Conservation (phyloP, 1,140 invertebrate genomes). For the Eupristina koningsbergeri region DNA sequence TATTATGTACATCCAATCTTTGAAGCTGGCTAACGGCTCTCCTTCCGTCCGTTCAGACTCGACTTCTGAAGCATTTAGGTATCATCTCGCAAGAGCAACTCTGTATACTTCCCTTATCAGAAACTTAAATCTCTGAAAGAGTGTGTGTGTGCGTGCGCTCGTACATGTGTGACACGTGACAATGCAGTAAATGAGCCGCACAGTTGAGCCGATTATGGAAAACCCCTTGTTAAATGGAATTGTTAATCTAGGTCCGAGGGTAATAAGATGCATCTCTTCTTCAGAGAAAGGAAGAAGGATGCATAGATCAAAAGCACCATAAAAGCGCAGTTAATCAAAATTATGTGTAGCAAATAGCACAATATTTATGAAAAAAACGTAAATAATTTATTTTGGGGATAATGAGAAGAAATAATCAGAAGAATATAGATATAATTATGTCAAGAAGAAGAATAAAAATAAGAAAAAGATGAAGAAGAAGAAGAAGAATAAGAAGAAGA, state of each 20-base stretch:
- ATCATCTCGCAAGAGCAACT: constrained; percentile 16
- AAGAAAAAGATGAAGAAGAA: too few relatives aligned
- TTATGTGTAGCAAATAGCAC: too few relatives aligned
- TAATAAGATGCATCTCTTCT: not conserved
- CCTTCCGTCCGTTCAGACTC: constrained; percentile 26
- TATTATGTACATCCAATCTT: constrained; percentile 37
- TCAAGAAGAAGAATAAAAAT: too few relatives aligned
- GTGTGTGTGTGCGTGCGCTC: not conserved
- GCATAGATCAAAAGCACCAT: too few relatives aligned
- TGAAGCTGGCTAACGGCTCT: constrained; percentile 31
- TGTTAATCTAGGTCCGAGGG: constrained; percentile 16
- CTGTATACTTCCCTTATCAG: constrained; percentile 16
- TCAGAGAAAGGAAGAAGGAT: constrained; percentile 7
- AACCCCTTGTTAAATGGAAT: constrained; percentile 45
- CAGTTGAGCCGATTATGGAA: constrained; percentile 42
- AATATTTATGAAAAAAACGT: too few relatives aligned
- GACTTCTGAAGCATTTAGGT: not conserved
- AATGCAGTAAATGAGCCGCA: constrained; percentile 33
- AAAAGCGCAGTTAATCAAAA: too few relatives aligned
- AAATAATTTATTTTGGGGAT: too few relatives aligned
- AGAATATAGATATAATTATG: too few relatives aligned
- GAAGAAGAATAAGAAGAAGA: too few relatives aligned
- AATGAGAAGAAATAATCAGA: too few relatives aligned
- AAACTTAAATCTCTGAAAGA: not conserved
- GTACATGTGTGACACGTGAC: not conserved